Evolutionary conservation across 2,113 vertebrate genomes (phyloP).

Genomic region (Bagarius yarrelli): DNA sequence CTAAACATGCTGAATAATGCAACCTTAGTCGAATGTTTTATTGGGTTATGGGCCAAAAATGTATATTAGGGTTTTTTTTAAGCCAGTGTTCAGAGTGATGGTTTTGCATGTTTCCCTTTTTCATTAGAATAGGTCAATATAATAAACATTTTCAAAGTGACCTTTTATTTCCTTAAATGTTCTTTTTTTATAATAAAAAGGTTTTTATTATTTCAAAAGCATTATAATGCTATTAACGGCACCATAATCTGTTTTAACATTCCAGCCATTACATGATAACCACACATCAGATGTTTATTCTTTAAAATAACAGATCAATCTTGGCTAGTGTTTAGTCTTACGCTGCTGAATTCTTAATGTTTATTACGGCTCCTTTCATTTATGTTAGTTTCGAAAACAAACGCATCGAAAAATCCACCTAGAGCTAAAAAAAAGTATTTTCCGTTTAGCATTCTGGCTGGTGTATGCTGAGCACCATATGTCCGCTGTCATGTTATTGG

Average conservation of each 20-base stretch:
- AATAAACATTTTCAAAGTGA: not conserved
- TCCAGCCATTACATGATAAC: not conserved
- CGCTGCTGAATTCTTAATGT: not conserved
- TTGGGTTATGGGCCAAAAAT: not conserved
- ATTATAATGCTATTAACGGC: not conserved
- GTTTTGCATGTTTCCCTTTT: not conserved
- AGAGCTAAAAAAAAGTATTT: not conserved
- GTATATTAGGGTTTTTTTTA: not conserved
- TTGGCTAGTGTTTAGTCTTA: not conserved
- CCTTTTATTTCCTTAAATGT: not conserved
- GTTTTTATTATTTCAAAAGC: no score
- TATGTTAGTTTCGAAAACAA: not conserved
- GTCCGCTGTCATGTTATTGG: constrained; percentile 22
- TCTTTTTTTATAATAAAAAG: no score
- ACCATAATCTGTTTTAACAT: not conserved
- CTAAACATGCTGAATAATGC: not conserved
- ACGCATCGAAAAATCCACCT: not conserved
- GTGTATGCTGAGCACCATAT: not conserved
- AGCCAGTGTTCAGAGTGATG: not conserved
- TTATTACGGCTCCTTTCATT: not conserved
- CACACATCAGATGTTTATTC: no score
- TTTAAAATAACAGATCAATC: not conserved
- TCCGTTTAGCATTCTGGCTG: not conserved
- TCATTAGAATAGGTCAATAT: not conserved
- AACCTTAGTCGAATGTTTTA: not conserved